phyloP scores from a whole-genome alignment of 2,888 invertebrate genomes.

The Octodonta nipae region DNA sequence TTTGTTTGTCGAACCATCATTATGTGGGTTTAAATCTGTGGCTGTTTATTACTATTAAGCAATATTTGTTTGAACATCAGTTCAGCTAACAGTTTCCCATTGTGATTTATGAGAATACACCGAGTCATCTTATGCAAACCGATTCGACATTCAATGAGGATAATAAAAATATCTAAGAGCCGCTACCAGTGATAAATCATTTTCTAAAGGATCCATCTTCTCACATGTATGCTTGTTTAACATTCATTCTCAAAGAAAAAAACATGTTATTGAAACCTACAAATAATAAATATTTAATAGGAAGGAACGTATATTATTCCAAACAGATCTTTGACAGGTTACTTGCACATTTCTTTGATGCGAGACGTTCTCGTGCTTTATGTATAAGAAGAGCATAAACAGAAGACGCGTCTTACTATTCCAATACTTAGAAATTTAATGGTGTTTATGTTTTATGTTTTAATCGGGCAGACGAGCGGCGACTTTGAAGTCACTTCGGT shows the following conservation, averaged over 20 bases:
- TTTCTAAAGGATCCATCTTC: no score
- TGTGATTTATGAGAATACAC: no score
- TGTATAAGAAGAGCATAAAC: conserved; percentile 11
- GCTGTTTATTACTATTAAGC: no score
- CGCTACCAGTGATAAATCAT: no score
- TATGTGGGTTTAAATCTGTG: no score
- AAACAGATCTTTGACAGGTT: conserved; percentile 2
- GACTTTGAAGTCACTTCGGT: conserved; percentile 16
- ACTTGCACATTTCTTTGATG: conserved; percentile 4
- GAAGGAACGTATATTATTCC: conserved; percentile 2
- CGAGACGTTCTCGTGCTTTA: background rate
- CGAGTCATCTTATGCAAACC: no score
- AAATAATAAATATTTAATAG: conserved; percentile 2
- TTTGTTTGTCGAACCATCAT: no score
- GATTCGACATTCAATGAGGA: no score
- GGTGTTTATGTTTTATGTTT: conserved; percentile 18
- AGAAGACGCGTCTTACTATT: conserved; percentile 9
- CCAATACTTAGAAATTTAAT: conserved; percentile 15
- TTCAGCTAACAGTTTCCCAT: no score
- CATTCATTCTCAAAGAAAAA: no score
- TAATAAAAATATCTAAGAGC: no score
- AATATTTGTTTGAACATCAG: no score
- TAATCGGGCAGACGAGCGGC: conserved; percentile 18
- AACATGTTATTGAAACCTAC: conserved; percentile 2
- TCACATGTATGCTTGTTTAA: conserved; percentile 1